Evolutionary conservation across 2,888 invertebrate genomes (phyloP), one percentile per base, ranked within the genome.

Genomic region (Apodemia zela): DNA sequence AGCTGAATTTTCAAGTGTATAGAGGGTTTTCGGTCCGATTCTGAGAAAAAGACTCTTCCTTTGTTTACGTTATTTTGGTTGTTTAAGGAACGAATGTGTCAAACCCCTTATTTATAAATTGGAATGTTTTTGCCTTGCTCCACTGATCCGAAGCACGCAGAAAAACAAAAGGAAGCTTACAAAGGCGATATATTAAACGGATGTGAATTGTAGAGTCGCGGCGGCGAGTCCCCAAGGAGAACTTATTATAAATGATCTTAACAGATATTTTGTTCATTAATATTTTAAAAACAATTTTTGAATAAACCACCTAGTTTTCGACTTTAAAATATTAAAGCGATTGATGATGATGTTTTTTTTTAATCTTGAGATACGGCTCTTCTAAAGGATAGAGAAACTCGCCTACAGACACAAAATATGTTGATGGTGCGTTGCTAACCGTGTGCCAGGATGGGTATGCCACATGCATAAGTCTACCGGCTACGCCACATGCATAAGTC

Each of bases 111-210:
- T 25, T 57, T 57, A 57, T 57, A 57, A 57, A 57, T 15, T 25
- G 25, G n/a, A 47, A 17, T 8, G 13, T 25, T 57, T 57, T 57
- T 29, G 54, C 54, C 29, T 57, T 54, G 21, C 15, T 25, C 13
- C 29, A 57, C 54, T 25, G 54, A 57, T 57, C 29, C 54, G 54
- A 15, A 13, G 11, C 33, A 57, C 25, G 54, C n/a, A 25, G 5
- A 57, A 57, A 57, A 57, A 29, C 54, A 29, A 57, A 57, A 57
- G 54, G 54, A 57, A 57, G 29, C 54, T 57, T 57, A 29, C 54
- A 57, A 57, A 57, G 25, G 54, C 54, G 8, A 29, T 57, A 57
- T 57, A 57, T 57, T 25, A 29, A 29, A 29, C 54, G 54, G 54
- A 57, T 57, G 29, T 57, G 29, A 57, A 57, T n/a, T 13, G 54